Evolutionary conservation across 2,797 vertebrate genomes (phyloP), one percentile per base, ranked within the genome.

Genomic region (Tokudaia muenninki): DNA sequence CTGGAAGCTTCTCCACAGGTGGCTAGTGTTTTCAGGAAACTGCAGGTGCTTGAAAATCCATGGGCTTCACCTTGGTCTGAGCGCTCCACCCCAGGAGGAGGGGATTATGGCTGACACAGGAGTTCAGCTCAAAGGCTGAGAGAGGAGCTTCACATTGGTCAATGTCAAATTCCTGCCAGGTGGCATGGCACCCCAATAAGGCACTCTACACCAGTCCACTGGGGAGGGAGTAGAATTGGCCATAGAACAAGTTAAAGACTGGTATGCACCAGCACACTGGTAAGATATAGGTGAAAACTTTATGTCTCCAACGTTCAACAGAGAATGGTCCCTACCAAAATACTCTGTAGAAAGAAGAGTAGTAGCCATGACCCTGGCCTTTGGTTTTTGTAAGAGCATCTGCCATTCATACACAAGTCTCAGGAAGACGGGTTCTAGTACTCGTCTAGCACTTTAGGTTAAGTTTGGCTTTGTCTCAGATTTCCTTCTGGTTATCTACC

Each of bases 231-330:
- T 65, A 65, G 95, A 52, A 31, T 63, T 31, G 90, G 47, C 31
- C 14, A 37, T 7, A 12, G 63, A 88, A 93, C 63, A 95, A 47
- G 57, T 21, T 80, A 87, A 31, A 47, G 70, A 63, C 31, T 80
- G 21, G 19, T 72, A 37, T 37, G 2, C 0, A 41, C 22, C 61
- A 52, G 31, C 19, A 52, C 29, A 17, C 7, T 81, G 57, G 24
- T 21, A 89, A 92, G 80, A 70, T 24, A 81, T 13, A 78, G 72
- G 47, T 93, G 24, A 90, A 94, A 47, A 87, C 57, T 29, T 87
- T 82, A 80, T n/a, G 41, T 86, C 44, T 94, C 77, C 1, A 8
- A 55, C 10, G 2, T 41, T 50, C 90, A 90, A 21, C 31, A 90
- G 52, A 95, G 65, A 47, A 59, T 55, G 14, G 8, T 82, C 82